These are phyloP conservation scores for Varanus salvator DNA, from an alignment of 2,113 vertebrate species.

Conservation along the genomic window DNA sequence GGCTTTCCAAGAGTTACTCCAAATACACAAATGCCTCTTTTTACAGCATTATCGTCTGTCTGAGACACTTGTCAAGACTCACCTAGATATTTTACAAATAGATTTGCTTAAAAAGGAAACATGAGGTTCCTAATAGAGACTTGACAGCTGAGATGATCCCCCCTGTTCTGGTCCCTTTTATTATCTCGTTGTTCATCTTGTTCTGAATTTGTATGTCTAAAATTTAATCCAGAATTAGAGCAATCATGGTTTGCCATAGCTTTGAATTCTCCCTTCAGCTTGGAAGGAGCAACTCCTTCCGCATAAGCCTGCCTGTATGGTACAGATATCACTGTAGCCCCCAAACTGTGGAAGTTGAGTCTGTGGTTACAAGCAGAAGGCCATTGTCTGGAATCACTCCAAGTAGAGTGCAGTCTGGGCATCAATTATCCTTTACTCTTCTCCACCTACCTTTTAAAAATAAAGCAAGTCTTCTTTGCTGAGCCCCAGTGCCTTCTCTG, in stretches of 20 bases:
- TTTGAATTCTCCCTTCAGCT: too few relatives aligned
- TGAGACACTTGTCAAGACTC: neutral
- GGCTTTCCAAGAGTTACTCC: constrained; percentile 27
- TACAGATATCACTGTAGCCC: too few relatives aligned
- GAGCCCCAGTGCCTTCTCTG: too few relatives aligned
- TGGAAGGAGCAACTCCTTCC: neutral
- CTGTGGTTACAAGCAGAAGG: neutral
- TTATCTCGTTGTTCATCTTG: neutral
- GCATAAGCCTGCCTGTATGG: neutral
- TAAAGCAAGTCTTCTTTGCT: too few relatives aligned
- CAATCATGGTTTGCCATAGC: neutral
- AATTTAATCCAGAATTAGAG: neutral
- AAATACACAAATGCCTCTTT: constrained; percentile 26
- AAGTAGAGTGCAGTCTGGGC: too few relatives aligned
- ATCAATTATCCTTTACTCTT: too few relatives aligned
- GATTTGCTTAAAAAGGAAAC: constrained; percentile 1
- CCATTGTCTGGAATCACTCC: too few relatives aligned
- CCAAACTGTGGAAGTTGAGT: neutral
- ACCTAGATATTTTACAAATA: constrained; percentile 12
- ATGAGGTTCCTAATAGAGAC: neutral
- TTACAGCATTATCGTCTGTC: constrained; percentile 27
- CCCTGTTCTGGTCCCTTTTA: neutral
- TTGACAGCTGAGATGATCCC: neutral
- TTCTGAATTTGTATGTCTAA: neutral
- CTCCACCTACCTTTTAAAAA: too few relatives aligned